Evolutionary conservation across 2,113 vertebrate species (phyloP).

Genomic region (Monarcha castaneiventris): DNA sequence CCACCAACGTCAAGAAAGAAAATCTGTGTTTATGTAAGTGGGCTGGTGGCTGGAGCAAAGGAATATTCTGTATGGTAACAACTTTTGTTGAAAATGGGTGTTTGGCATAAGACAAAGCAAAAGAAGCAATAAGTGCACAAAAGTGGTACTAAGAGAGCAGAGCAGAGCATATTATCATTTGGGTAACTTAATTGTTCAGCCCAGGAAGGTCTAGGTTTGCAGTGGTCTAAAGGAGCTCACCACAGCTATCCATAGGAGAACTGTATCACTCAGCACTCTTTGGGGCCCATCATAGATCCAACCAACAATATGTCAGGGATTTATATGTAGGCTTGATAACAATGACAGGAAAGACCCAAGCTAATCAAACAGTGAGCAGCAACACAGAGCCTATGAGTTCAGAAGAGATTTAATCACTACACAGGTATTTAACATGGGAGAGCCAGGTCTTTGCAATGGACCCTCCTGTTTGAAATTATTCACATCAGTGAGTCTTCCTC

Average conservation of each 20-base stretch:
- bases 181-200: rapidly evolving
- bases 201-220: background rate
- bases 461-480: background rate
- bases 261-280: background rate
- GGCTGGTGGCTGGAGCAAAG: background rate
- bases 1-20: background rate
- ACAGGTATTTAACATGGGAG: background rate
- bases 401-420: background rate
- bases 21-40: background rate
- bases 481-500: background rate
- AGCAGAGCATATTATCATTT: background rate
- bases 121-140: background rate
- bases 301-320: background rate
- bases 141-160: background rate
- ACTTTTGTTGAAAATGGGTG: background rate
- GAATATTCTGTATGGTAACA: background rate
- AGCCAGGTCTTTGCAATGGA: background rate
- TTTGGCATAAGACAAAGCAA: background rate
- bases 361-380: background rate
- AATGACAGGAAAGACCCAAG: background rate
- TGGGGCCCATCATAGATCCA: background rate
- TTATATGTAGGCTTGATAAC: background rate
- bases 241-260: background rate
- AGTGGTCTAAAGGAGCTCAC: background rate
- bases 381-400: background rate